A percentile compares a stretch with the other conserved stretches of the same genome.
phyloP scores from a whole-genome alignment of 2,113 vertebrate genomes.

The Nicator chloris region DNA sequence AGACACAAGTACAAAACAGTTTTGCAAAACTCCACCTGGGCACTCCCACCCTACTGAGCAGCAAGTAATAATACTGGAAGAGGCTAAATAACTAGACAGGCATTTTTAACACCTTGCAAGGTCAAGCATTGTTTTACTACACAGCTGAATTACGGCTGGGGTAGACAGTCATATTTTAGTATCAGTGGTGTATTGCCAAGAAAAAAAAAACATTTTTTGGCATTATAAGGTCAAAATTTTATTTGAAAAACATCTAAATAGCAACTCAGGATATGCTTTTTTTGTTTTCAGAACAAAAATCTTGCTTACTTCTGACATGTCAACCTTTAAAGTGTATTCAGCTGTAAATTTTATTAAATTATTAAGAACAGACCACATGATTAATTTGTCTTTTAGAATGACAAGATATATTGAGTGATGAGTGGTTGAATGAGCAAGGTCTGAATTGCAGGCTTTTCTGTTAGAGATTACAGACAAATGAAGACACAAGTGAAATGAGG shows the following conservation, averaged over 20 bases:
- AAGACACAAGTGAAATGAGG: constrained; percentile 39
- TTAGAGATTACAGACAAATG: not conserved
- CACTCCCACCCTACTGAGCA: not conserved
- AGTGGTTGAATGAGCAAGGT: constrained; percentile 1
- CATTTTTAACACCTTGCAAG: not conserved
- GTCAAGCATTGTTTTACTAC: not conserved
- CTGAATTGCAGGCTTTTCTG: not conserved
- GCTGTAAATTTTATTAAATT: not conserved
- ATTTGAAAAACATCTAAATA: not conserved
- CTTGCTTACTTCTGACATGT: not conserved
- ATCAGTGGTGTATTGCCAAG: not conserved
- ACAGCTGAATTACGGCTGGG: not conserved
- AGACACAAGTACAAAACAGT: not conserved
- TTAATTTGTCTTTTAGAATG: not conserved
- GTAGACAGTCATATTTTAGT: not conserved
- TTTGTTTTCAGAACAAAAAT: not conserved
- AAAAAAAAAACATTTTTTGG: not conserved
- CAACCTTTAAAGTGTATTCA: not conserved
- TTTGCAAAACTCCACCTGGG: not conserved
- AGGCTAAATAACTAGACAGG: not conserved
- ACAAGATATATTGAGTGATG: constrained; percentile 8
- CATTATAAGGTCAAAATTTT: not conserved
- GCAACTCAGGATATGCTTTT: not conserved
- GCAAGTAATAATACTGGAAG: not conserved
- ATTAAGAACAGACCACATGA: not conserved